A percentile compares a stretch with the other conserved stretches of the same genome.
Conservation (phyloP, 2,888 invertebrate genomes). For the Phengaris arion region DNA sequence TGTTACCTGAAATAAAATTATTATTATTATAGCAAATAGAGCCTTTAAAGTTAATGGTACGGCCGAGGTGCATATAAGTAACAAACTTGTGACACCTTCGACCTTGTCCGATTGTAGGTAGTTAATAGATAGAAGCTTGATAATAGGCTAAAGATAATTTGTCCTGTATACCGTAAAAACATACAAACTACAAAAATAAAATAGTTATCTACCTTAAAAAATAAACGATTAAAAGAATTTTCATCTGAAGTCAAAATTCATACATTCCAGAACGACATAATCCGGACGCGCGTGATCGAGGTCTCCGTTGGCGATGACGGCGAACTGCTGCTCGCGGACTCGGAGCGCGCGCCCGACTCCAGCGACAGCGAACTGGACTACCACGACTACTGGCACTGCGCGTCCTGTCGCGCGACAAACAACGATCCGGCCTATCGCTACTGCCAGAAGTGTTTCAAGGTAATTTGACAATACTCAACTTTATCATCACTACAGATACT, state of each 20-base stretch:
- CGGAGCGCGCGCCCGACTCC: constrained; percentile 59
- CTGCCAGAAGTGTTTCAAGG: constrained; percentile 86
- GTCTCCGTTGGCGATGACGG: constrained; percentile 62
- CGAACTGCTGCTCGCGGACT: constrained; percentile 67
- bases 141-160: too few species aligned
- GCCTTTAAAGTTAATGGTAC: too few species aligned
- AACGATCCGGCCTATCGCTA: constrained; percentile 83
- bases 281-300: constrained; percentile 63
- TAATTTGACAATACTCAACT: constrained; percentile 44
- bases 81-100: too few species aligned
- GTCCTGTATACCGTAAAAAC: too few species aligned
- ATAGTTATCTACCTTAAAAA: too few species aligned
- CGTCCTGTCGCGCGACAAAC: constrained; percentile 80
- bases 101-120: too few species aligned
- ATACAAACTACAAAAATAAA: too few species aligned
- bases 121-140: too few species aligned
- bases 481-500: not conserved
- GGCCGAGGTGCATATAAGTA: too few species aligned
- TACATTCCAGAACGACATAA: constrained; percentile 65
- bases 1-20: too few species aligned
- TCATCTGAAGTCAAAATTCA: not conserved
- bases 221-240: too few species aligned
- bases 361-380: constrained; percentile 75
- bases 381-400: constrained; percentile 82
- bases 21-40: too few species aligned